These are phyloP conservation scores for Callitettix versicolor DNA, from an alignment of 1,140 invertebrate species.

Conservation along the genomic window DNA sequence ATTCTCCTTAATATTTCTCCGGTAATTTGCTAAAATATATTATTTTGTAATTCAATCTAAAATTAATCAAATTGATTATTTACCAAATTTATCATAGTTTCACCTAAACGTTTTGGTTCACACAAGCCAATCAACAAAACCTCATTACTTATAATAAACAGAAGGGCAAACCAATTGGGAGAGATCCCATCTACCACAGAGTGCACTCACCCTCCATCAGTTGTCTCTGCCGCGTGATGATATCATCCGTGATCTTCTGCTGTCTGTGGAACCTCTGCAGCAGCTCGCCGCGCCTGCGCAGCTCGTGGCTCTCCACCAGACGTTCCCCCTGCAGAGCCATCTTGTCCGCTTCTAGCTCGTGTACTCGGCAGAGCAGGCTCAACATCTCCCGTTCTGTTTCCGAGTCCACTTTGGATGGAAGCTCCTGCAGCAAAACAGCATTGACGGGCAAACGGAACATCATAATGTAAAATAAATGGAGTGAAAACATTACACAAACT, in stretches of 20 bases:
- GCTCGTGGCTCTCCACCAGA: conserved; percentile 71
- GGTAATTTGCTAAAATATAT: too few relatives aligned
- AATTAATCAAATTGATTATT: too few relatives aligned
- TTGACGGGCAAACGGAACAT: too few relatives aligned
- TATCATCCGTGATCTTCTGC: conserved; percentile 77
- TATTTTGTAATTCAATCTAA: too few relatives aligned
- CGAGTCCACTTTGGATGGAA: conserved; percentile 69
- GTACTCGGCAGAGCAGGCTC: conserved; percentile 71
- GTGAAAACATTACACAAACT: too few relatives aligned
- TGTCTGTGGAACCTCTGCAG: conserved; percentile 75
- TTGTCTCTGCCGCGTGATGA: conserved; percentile 74
- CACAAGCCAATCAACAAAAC: too few relatives aligned
- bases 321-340: conserved; percentile 79
- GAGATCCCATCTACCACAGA: too few relatives aligned
- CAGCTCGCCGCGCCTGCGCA: conserved; percentile 69
- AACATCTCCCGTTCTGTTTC: conserved; percentile 80
- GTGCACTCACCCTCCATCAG: conserved; percentile 78
- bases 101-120: too few relatives aligned
- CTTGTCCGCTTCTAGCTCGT: conserved; percentile 86
- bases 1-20: too few relatives aligned
- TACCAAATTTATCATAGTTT: too few relatives aligned
- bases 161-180: too few relatives aligned
- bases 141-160: too few relatives aligned
- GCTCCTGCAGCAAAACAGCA: conserved; percentile 47
- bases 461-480: conserved; percentile 2